These are phyloP conservation scores for Copsychus sechellarum DNA, from an alignment of 2,113 vertebrate species.

Conservation along the genomic window DNA sequence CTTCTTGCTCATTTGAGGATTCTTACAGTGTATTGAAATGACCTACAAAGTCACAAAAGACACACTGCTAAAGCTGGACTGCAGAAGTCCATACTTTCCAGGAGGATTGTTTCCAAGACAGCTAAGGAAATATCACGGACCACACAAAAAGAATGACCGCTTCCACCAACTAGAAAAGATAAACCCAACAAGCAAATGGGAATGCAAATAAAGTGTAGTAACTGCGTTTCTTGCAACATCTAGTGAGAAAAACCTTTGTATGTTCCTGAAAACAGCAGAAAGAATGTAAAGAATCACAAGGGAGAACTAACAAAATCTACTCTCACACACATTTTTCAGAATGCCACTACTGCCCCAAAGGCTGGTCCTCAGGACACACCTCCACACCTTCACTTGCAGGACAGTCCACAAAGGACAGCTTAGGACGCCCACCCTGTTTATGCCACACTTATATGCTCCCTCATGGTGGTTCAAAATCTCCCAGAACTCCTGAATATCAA, in stretches of 20 bases:
- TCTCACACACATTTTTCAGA: not conserved
- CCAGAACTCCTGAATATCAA: not conserved
- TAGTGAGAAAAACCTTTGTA: not conserved
- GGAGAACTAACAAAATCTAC: not conserved
- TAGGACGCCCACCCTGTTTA: not conserved
- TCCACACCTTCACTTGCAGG: not conserved
- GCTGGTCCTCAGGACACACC: not conserved
- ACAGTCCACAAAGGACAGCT: not conserved
- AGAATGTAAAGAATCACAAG: not conserved
- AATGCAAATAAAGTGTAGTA: slow-evolving; percentile 28
- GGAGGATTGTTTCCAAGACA: not conserved
- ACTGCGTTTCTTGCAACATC: not conserved
- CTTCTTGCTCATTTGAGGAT: not conserved
- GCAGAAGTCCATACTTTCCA: not conserved
- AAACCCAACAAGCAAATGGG: not conserved
- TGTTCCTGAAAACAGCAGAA: not conserved
- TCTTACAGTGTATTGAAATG: not conserved
- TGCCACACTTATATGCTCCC: not conserved
- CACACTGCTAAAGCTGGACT: not conserved
- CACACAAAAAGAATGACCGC: not conserved
- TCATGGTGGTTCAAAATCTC: not conserved
- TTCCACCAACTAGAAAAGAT: not conserved
- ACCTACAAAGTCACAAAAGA: not conserved
- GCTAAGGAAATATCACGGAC: not conserved
- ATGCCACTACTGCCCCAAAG: not conserved